Percentiles rank a stretch among this genome's conserved stretches.
phyloP scores from a whole-genome alignment of 2,797 vertebrate species.

The Halcyon badia region DNA sequence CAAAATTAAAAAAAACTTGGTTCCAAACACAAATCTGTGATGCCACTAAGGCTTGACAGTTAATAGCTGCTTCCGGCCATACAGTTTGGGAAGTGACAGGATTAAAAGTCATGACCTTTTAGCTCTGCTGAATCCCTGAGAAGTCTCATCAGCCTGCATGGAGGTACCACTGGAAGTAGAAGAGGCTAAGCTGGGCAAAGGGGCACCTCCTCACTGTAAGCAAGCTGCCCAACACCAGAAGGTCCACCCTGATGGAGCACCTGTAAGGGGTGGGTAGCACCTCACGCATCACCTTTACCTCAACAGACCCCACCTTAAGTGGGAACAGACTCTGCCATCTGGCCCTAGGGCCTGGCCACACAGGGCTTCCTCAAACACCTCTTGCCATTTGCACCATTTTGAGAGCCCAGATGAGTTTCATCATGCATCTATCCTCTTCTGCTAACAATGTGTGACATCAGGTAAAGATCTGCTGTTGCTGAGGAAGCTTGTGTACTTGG shows the following conservation, averaged over 20 bases:
- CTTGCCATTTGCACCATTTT: neutral
- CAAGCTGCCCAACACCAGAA: neutral
- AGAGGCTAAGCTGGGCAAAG: neutral
- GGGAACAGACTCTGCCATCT: neutral
- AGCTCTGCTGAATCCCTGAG: neutral
- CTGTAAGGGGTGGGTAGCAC: accelerated
- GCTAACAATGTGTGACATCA: neutral
- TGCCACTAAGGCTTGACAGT: neutral
- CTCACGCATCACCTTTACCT: neutral
- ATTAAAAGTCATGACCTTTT: neutral
- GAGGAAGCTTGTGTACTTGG: neutral
- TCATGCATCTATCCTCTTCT: neutral
- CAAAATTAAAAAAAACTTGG: neutral
- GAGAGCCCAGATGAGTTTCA: neutral
- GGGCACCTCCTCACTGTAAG: neutral
- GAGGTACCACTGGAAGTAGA: neutral
- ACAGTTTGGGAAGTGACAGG: neutral
- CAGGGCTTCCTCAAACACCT: neutral
- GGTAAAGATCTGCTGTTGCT: neutral
- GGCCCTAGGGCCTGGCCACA: neutral
- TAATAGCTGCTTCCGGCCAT: neutral
- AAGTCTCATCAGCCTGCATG: neutral
- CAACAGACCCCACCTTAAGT: neutral
- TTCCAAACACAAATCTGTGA: neutral
- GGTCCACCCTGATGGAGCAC: neutral